phyloP scores from a whole-genome alignment of 2,888 invertebrate species.

The Mesoligia furuncula region DNA sequence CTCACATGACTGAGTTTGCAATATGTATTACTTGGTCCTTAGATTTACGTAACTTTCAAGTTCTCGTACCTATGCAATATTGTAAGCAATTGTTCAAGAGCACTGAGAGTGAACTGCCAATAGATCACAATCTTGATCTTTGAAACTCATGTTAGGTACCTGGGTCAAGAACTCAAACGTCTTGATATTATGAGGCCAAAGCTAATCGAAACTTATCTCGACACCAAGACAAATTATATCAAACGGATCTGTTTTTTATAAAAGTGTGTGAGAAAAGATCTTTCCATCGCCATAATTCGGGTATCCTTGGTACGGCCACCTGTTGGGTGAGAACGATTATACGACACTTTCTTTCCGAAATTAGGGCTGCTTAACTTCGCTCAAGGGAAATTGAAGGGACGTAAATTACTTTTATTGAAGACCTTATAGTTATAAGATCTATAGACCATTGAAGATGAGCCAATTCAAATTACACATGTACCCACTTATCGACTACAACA shows the following conservation, averaged over 20 bases:
- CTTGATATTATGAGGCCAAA: neutral
- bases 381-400: constrained; percentile 20
- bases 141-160: neutral
- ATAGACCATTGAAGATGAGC: neutral
- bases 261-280: constrained; percentile 23
- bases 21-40: neutral
- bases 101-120: neutral
- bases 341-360: constrained; percentile 52
- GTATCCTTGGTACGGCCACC: constrained; percentile 54
- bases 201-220: neutral
- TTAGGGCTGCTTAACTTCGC: constrained; percentile 47
- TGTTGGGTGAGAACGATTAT: constrained; percentile 60
- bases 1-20: neutral
- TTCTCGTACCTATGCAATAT: neutral
- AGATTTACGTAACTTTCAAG: neutral
- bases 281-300: constrained; percentile 23
- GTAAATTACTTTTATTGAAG: neutral
- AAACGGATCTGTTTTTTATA: constrained; percentile 4
- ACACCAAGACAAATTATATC: neutral
- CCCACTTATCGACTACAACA: neutral
- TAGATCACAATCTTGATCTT: constrained; percentile 5
- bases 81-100: neutral
- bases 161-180: neutral
- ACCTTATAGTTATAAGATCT: neutral
- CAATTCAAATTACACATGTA: neutral